Percentiles rank a stretch among this genome's conserved stretches.
Conservation (phyloP, 2,888 invertebrate genomes). For the Drosophila diplacantha region DNA sequence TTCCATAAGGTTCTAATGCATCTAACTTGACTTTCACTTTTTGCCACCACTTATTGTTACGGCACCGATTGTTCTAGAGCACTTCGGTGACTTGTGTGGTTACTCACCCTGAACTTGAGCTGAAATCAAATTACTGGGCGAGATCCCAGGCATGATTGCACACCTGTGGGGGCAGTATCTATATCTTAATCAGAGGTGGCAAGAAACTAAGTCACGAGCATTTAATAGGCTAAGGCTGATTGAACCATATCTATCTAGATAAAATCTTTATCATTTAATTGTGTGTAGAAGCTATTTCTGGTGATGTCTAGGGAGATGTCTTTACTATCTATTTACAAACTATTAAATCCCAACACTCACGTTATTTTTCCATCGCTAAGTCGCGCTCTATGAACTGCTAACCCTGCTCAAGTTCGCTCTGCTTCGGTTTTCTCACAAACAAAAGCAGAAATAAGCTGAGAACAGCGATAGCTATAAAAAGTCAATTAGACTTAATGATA, state of each 20-base stretch:
- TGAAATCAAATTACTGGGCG: constrained; percentile 37
- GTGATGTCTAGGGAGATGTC: not conserved
- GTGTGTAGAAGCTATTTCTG: not conserved
- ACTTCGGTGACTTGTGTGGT: constrained; percentile 43
- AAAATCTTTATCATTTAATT: not conserved
- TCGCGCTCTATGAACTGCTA: constrained; percentile 15
- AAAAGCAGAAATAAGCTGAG: constrained; percentile 30
- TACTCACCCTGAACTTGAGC: constrained; percentile 68
- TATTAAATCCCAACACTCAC: not conserved
- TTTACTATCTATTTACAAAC: not conserved
- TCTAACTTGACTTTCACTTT: constrained; percentile 62
- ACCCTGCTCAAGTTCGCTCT: constrained; percentile 13
- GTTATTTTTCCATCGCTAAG: constrained; percentile 14
- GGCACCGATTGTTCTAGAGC: constrained; percentile 49
- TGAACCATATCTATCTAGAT: not conserved
- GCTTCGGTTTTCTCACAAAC: constrained; percentile 24
- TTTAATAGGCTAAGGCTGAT: not conserved
- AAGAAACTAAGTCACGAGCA: not conserved
- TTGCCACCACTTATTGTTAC: constrained; percentile 33
- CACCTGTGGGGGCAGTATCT: constrained; percentile 49
- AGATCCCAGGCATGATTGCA: constrained; percentile 30
- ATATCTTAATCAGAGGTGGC: constrained; percentile 21
- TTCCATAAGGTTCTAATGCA: constrained; percentile 25
- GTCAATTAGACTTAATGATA: constrained; percentile 72
- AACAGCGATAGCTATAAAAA: constrained; percentile 61